phyloP scores from a whole-genome alignment of 2,113 vertebrate species.

The Nycticorax nycticorax region DNA sequence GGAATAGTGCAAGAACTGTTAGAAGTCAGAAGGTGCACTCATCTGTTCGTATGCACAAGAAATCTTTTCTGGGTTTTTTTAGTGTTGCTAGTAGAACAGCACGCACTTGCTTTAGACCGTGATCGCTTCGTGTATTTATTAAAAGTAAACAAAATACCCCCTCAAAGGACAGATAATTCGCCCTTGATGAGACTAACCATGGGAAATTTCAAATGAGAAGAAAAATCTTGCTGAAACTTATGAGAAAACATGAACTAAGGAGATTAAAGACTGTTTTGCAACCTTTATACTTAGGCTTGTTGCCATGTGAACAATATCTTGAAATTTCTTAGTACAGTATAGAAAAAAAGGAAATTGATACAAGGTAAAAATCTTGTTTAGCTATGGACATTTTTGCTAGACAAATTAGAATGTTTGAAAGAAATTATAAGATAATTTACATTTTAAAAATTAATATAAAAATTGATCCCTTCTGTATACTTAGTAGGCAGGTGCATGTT shows the following conservation, averaged over 20 bases:
- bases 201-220: background rate
- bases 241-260: background rate
- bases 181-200: background rate
- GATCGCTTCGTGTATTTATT: background rate
- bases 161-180: background rate
- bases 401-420: background rate
- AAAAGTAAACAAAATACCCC: background rate
- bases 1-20: background rate
- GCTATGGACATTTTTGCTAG: background rate
- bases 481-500: background rate
- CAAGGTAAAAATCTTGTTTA: background rate
- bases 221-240: background rate
- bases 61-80: background rate
- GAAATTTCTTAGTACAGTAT: background rate
- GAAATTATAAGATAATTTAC: background rate
- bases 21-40: background rate
- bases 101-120: background rate
- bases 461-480: background rate
- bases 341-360: background rate
- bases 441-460: background rate
- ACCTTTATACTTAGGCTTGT: background rate
- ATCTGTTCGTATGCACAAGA: background rate
- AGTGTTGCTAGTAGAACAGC: background rate
- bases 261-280: background rate
- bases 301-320: background rate